Base-by-base conservation (phyloP, 2,888 invertebrate genomes). In the Eurytoma californica region DNA sequence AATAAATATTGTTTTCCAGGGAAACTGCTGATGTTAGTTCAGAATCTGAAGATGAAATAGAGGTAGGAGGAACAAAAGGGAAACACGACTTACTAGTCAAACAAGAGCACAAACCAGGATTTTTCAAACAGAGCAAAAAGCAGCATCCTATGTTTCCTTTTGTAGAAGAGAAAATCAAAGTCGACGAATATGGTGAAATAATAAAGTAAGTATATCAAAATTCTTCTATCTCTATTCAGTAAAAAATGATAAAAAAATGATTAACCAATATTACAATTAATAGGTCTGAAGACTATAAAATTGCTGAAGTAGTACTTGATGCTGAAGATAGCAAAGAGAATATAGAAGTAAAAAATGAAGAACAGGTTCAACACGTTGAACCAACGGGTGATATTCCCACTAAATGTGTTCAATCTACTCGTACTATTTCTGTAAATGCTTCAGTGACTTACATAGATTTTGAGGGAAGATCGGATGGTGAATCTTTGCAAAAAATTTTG, bases 101-200 rank as follows among this genome's bases (percentile, higher is more conserved):
- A 39, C 94, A 94, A 79, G 94, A 94, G 91, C 94, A 93, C 66
- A 93, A 91, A 84, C 93, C 92, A 83, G 96, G 97, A 74, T 97
- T 97, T 87, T 97, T 97, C 88, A 97, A 97, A 89, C 95, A 94
- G 2, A 95, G 94, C 74, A 96, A 97, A 91, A 96, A 97, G 76
- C 96, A 97, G 85, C 96, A 97, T 90, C 98, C 98, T 0, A 98
- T 99, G 97, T 99, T 96, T 91, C 99, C 98, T 0, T 96, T 95
- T 88, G 94, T 95, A 65, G 98, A 99, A 89, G 98, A 98, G 80
- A 95, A 97, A 88, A 93, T 97, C 47, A 94, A 97, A 88, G 94
- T 94, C 86, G 99, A 99, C 86, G 99, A 99, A 89, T 99, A 99
- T 88, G 99, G 99, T 0, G 99, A 99, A 91, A 94, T 97, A 60